Evolutionary conservation across 2,113 vertebrate genomes (phyloP).

Genomic region (Syngnathus floridae): DNA sequence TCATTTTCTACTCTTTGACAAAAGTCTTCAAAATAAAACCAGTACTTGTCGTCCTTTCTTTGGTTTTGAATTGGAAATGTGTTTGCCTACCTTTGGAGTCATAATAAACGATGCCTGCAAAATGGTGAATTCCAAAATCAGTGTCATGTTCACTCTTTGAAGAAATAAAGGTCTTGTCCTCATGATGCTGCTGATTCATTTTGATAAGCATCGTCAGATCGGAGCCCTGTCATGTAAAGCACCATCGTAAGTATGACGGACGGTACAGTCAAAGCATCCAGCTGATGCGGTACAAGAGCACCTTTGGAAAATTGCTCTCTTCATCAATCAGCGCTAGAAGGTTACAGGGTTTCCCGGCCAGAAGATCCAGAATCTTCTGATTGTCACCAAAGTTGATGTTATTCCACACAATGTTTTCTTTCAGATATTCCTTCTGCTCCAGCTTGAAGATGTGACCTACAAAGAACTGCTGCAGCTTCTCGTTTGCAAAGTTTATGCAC

Average conservation of each 20-base stretch:
- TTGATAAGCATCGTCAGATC: constrained; percentile 95
- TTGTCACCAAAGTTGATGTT: constrained; percentile 99
- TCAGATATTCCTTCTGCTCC: constrained; percentile 96
- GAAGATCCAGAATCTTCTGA: constrained; percentile 97
- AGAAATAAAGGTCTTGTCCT: constrained; percentile 89
- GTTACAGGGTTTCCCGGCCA: constrained; percentile 97
- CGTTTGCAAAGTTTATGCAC: constrained; percentile 98
- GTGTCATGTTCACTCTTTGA: constrained; percentile 93
- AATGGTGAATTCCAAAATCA: constrained; percentile 97
- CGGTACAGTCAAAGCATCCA: not conserved
- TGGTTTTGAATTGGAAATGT: not conserved
- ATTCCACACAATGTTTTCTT: constrained; percentile 96
- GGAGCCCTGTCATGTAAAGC: constrained; percentile 75
- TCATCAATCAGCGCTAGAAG: constrained; percentile 98
- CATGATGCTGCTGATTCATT: constrained; percentile 93
- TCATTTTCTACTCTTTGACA: too few species aligned
- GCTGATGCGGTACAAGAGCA: constrained; percentile 27
- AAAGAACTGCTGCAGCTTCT: constrained; percentile 98
- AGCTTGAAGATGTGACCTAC: constrained; percentile 96
- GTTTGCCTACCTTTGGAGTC: constrained; percentile 80
- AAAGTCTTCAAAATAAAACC: too few species aligned
- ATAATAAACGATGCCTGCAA: constrained; percentile 91
- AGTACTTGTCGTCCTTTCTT: not conserved
- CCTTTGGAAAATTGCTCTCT: constrained; percentile 98
- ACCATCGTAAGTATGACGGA: not conserved